phyloP scores from a whole-genome alignment of 35 echinoderm and acorn worm species.

The Hemicentrotus pulcherrimus region DNA sequence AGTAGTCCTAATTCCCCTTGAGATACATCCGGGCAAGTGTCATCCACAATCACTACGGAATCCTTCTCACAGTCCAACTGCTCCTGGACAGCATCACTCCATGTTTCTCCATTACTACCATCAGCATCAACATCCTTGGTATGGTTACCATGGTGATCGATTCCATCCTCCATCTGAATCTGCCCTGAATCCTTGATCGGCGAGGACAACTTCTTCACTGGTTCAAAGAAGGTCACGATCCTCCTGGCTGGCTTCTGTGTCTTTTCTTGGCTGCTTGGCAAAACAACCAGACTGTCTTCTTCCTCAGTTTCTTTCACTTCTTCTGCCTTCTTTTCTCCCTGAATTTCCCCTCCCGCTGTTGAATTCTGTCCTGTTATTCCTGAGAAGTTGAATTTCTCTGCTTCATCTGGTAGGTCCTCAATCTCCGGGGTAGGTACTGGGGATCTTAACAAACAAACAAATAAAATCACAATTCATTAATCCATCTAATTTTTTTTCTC shows the following conservation, averaged over 20 bases:
- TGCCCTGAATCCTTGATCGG: slow-evolving; percentile 8
- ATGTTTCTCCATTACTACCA: neutral
- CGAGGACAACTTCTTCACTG: slow-evolving; percentile 24
- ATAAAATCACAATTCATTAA: neutral
- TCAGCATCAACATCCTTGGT: neutral
- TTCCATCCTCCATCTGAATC: neutral
- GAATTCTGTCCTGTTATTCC: neutral
- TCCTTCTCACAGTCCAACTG: neutral
- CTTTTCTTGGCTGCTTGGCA: slow-evolving; percentile 5
- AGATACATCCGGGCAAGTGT: slow-evolving; percentile 1
- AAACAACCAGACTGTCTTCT: neutral
- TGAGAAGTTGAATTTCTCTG: slow-evolving; percentile 6
- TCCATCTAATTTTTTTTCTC: neutral
- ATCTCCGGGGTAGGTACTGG: neutral
- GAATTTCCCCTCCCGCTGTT: neutral
- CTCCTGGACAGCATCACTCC: slow-evolving; percentile 2
- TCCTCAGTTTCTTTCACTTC: neutral
- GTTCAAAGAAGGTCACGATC: slow-evolving; percentile 14
- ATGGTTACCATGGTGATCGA: neutral
- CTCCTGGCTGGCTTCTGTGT: neutral
- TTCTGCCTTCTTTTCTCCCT: neutral
- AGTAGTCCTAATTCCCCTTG: neutral
- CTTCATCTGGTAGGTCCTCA: neutral
- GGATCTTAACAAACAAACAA: neutral
- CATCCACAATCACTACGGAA: neutral